Conservation (phyloP, 2,797 vertebrate genomes). For the Scyliorhinus canicula region DNA sequence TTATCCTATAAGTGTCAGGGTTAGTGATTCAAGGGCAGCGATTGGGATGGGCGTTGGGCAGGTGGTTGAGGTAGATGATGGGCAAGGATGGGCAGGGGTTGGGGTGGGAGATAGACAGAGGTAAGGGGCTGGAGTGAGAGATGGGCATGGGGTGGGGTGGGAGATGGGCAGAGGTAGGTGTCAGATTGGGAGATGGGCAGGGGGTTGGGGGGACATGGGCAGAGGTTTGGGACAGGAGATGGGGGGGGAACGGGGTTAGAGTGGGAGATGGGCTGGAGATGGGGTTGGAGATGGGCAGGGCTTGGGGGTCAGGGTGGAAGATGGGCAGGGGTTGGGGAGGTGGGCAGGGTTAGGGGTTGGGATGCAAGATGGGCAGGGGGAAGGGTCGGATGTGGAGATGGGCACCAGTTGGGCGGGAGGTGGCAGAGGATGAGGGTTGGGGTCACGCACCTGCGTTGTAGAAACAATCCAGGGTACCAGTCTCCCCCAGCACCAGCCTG, state of each 20-base stretch:
- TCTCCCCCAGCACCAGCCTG: conserved; percentile 63
- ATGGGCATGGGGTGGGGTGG: neutral
- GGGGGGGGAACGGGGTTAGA: neutral
- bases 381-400: neutral
- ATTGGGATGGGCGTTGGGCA: no score
- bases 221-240: no score
- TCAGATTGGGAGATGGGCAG: no score
- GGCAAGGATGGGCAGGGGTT: no score
- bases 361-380: no score
- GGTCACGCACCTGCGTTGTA: conserved; percentile 81
- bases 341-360: neutral
- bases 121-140: neutral
- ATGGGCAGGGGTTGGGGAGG: no score
- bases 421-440: neutral
- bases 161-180: no score
- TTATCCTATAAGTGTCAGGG: neutral
- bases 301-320: no score
- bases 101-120: neutral
- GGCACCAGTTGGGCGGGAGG: neutral
- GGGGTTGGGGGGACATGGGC: neutral
- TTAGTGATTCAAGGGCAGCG: no score
- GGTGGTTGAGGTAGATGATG: no score
- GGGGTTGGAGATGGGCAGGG: neutral
- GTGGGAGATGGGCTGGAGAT: neutral
- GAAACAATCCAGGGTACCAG: conserved; percentile 68